Percentiles rank a stretch among this genome's conserved stretches.
Evolutionary conservation across 2,113 vertebrate species (phyloP).

Genomic region (Scytalopus superciliaris): DNA sequence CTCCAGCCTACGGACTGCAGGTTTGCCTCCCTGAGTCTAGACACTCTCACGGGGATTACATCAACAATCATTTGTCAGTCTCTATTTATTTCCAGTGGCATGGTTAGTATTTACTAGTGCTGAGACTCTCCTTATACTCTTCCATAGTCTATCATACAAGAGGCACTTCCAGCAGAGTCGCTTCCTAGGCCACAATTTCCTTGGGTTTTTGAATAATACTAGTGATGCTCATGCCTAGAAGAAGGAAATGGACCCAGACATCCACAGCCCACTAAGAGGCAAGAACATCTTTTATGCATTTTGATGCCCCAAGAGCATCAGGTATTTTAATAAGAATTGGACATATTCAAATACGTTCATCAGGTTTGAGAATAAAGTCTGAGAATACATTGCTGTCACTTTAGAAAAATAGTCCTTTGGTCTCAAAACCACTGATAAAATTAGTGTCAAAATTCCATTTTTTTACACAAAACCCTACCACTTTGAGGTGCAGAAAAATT

Average conservation of each 20-base stretch:
- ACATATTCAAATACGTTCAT: background rate
- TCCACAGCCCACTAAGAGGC: background rate
- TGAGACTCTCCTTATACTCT: background rate
- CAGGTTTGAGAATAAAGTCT: background rate
- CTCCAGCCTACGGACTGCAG: conserved; percentile 54
- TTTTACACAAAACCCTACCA: background rate
- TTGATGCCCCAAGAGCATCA: background rate
- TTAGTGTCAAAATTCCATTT: background rate
- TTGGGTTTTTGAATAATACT: background rate
- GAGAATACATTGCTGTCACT: background rate
- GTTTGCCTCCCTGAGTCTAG: conserved; percentile 61
- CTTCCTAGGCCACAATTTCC: background rate
- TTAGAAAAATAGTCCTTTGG: background rate
- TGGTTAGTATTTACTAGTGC: conserved; percentile 35
- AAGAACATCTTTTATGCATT: background rate
- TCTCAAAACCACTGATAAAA: background rate
- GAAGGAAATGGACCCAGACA: background rate
- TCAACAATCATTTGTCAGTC: conserved; percentile 63
- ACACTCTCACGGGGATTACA: conserved; percentile 41
- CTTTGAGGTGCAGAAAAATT: background rate
- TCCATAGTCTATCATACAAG: background rate
- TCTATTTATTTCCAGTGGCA: conserved; percentile 54
- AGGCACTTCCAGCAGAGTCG: background rate
- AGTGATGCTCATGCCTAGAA: background rate
- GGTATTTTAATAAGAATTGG: background rate